Evolutionary conservation across 2,113 vertebrate genomes (phyloP), one percentile per base, ranked within the genome.

Genomic region (Engystomops pustulosus): DNA sequence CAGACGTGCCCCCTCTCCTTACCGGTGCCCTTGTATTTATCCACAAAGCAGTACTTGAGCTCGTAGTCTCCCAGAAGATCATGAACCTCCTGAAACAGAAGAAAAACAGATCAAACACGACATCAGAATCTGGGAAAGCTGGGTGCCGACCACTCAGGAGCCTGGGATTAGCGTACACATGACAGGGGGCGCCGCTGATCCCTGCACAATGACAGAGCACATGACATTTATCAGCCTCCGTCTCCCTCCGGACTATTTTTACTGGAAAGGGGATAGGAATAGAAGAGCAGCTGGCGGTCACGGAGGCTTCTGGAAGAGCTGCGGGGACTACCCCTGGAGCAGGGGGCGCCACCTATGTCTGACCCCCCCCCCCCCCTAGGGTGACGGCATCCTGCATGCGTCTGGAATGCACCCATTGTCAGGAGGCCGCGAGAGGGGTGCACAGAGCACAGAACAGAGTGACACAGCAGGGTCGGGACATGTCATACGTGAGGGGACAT

Each of bases 1-100:
- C 15, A 25, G 55, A n/a, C 2, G 11, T 1, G 3, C n/a, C 1
- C 23, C 23, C 4, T 7, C 0, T 23, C 11, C 95, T 91, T 90
- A 97, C 97, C 97, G 88, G 96, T 98, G 79, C 97, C 96, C 87
- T 97, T 98, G 92, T 97, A 96, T 83, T 97, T 98, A 93, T 98
- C 97, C 89, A 98, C 96, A 87, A 98, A 98, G 90, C 97, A 98
- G 92, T 98, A 98, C 88, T 98, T 98, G 86, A 98, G 87, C 87
- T 97, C 96, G 88, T 96, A 98, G 89, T 93, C 94, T 8, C 92
- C 91, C 88, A 98, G 88, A 60, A 98, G 92, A 77, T 97, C 96
- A 25, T 98, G 96, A 47, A 98, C 94, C 88, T 98, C 97, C 97
- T 98, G 91, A 0, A 53, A 87, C 70, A 90, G 0, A 86, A 30